phyloP scores from a whole-genome alignment of 2,113 vertebrate genomes.

The Crotalus helleri region DNA sequence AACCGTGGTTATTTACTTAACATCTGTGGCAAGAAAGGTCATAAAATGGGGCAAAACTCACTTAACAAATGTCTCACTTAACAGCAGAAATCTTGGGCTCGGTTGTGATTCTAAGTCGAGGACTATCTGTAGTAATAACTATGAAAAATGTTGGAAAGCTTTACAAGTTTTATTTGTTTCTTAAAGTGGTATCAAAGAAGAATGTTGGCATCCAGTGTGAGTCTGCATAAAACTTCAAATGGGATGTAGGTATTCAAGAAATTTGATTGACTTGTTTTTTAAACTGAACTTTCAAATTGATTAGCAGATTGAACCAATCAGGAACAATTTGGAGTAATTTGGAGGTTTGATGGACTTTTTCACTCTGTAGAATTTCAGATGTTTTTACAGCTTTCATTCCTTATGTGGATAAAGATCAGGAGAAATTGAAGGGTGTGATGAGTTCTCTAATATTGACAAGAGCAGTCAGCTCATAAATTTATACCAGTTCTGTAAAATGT shows the following conservation, averaged over 20 bases:
- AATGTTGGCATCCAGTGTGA: not conserved
- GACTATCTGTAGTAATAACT: not conserved
- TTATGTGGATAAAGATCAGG: not conserved
- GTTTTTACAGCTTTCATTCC: not conserved
- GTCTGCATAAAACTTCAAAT: not conserved
- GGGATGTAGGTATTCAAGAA: not conserved
- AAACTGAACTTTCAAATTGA: not conserved
- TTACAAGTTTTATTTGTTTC: not conserved
- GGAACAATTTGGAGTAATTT: not conserved
- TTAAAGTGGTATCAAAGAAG: not conserved
- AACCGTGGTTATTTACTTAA: too few relatives aligned
- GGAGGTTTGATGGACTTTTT: not conserved
- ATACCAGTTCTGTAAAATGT: not conserved
- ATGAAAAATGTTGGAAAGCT: not conserved
- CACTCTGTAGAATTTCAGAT: not conserved
- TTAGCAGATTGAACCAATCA: not conserved
- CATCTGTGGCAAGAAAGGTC: too few relatives aligned
- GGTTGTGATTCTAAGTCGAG: too few relatives aligned
- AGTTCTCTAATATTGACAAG: not conserved
- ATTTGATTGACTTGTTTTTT: not conserved
- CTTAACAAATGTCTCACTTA: too few relatives aligned
- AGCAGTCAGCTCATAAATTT: not conserved
- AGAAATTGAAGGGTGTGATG: not conserved
- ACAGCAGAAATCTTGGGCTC: too few relatives aligned
- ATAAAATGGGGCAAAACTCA: too few relatives aligned